Conservation (phyloP, 2,797 vertebrate species). For the Chelon labrosus region DNA sequence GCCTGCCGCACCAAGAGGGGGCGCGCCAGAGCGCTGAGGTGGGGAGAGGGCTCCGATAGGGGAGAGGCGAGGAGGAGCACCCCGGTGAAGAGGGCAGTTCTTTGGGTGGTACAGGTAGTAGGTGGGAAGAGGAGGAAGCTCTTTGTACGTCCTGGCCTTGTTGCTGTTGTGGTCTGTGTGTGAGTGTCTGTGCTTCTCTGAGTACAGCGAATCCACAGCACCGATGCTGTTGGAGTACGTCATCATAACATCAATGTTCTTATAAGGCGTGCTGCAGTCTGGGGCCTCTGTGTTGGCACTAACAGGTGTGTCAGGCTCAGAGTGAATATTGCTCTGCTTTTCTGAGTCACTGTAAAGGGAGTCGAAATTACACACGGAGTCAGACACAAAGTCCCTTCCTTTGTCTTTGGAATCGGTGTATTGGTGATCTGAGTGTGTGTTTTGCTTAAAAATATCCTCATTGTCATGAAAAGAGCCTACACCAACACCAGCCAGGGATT, state of each 20-base stretch:
- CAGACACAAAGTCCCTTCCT: slow-evolving; percentile 36
- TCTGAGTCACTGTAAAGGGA: slow-evolving; percentile 69
- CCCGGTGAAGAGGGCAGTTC: slow-evolving; percentile 85
- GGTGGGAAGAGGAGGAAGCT: slow-evolving; percentile 79
- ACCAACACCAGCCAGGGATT: slow-evolving; percentile 46
- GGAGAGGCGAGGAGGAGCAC: slow-evolving; percentile 88
- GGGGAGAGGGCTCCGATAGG: slow-evolving; percentile 92
- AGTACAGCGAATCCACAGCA: slow-evolving; percentile 49
- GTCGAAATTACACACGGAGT: slow-evolving; percentile 74
- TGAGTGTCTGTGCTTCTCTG: slow-evolving; percentile 25
- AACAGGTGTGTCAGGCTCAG: slow-evolving; percentile 29
- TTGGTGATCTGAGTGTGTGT: slow-evolving; percentile 34
- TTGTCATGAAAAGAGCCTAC: slow-evolving; percentile 46
- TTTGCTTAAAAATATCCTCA: slow-evolving; percentile 40
- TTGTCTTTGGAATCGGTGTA: slow-evolving; percentile 27
- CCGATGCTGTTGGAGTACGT: slow-evolving; percentile 48
- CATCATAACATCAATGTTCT: slow-evolving; percentile 84
- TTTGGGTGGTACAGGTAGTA: slow-evolving; percentile 85
- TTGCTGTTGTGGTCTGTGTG: slow-evolving; percentile 42
- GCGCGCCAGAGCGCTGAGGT: slow-evolving; percentile 83
- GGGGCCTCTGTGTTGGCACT: slow-evolving; percentile 37
- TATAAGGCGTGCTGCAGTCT: slow-evolving; percentile 83
- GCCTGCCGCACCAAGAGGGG: slow-evolving; percentile 80
- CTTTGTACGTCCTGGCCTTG: slow-evolving; percentile 67
- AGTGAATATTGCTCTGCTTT: slow-evolving; percentile 18